Base-by-base conservation (phyloP, 2,888 invertebrate genomes). In the Boloria euphrosyne region DNA sequence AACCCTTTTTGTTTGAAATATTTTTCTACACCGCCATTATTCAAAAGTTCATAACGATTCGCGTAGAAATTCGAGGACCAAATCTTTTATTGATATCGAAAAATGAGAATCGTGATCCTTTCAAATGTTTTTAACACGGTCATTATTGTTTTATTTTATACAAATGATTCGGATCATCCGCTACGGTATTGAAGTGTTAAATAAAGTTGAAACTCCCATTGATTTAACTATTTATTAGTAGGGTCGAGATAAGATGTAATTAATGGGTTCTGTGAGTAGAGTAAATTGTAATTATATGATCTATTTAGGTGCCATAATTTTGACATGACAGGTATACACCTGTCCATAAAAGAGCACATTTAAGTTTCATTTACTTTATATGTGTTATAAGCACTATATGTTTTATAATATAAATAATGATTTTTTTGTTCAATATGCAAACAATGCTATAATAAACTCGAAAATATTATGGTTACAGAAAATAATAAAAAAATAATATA, bases 1-100 rank as follows among this genome's bases (percentile, higher is more conserved):
- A 88, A 86, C 82, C 85, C 86, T 91, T 92, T 91, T 92, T 88
- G 85, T 89, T 90, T 87, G 82, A 83, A 85, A 84, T 86, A 82
- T 87, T 84, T 85, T 82, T 78, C 82, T 82, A 80, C 82, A 85
- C 83, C 84, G 84, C 87, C 87, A 91, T 91, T 89, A 91, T 89
- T 92, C 90, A 91, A 89, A 89, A 85, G 83, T 81, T 88, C 86
- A 88, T 90, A 89, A 88, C 77, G 80, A 85, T 89, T 89, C 77
- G 86, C 86, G 82, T 84, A 85, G 85, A 83, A 82, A 83, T 80
- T 79, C 80, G 79, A 81, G 75, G 81, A 83, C 83, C 78, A 77
- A 84, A 82, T 85, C 78, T 88, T 88, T 87, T 88, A 89, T 87
- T 87, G 86, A 86, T 86, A 87, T 87, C 83, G 81, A 87, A 85